Evolutionary conservation across 2,113 vertebrate species (phyloP), one percentile per base, ranked within the genome.

Genomic region (Loxodonta africana): DNA sequence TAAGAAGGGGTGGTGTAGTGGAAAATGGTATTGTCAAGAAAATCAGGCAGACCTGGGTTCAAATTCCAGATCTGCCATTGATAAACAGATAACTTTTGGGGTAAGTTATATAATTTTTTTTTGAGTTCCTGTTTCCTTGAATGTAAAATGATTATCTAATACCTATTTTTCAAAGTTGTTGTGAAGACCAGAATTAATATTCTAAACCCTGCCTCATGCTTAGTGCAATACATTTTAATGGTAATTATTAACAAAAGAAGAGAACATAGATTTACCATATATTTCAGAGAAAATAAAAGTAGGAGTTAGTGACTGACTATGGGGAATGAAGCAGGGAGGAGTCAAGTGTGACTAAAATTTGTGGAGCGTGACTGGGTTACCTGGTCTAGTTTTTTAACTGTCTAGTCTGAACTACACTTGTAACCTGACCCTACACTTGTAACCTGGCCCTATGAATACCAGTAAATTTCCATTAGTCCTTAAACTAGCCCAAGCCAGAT

Each of bases 201-300:
- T 83, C 48, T 74, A 93, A 90, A 65, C 18, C 1, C 14, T 86
- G 41, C 41, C 7, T 93, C 33, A 46, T 20, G 33, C 17, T 95
- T 94, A 81, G 14, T 30, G 89, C 28, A 83, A 74, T 89, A 60
- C 8, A 83, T 67, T 94, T 78, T 86, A 90, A 30, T 69, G 67
- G 83, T 73, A 57, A 91, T 60, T 82, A 80, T 60, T 83, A 93
- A 73, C 44, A 78, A 83, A 88, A 44, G 4, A 88, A 78, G n/a
- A 90, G n/a, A 89, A 74, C 20, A 83, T 8, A 94, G 67, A 73
- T 41, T 80, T 63, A 92, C 3, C 5, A 78, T 18, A 17, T 74
- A 78, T 44, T 93, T 80, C 69, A 62, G 67, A 88, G 67, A 88
- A 87, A 88, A 95, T 83, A 80, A 94, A 95, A 82, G 77, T 48